Base-by-base conservation (phyloP, 2,113 vertebrate genomes). In the Gobius niger region DNA sequence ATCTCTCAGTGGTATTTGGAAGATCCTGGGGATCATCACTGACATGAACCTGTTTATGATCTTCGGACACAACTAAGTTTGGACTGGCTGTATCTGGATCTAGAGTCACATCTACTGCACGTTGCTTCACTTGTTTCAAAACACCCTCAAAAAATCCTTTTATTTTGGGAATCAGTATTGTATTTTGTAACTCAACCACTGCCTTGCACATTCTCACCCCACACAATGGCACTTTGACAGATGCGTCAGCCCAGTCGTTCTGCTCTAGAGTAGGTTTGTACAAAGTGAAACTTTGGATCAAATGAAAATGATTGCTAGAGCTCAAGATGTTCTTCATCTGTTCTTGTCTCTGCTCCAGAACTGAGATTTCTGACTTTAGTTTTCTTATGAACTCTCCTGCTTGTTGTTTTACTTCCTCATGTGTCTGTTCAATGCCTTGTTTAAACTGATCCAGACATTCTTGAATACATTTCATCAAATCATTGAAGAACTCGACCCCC, bases 371-470 rank as follows among this genome's bases (percentile, higher is more conserved):
- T 13, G 11, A 40, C 24, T 57, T 12, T 40, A 57, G 13, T 34
- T 13, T 3, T 40, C 7, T 1, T 41, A 57, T 57, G 11, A 57
- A 40, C 54, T 40, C 54, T 57, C 7, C 54, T 40, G 54, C 54
- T 12, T 57, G 6, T 40, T 57, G 3, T 7, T 57, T 4, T 40
- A 15, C 8, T 40, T 57, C 24, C 54, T 57, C 7, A 8, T 13
- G 54, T 7, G 14, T 40, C 24, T 57, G 1, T 40, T 57, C 7
- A 13, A 57, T 57, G 54, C 7, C 15, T 11, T 34, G 19, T 40
- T 57, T 57, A 10, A 57, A 57, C 54, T 57, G 54, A 57, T 57
- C 54, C 54, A 57, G 54, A 57, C 54, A 40, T 13, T 57, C 12
- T 40, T 57, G 59, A 44, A 62, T 41, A 62, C 40, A 44, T n/a